phyloP scores from a whole-genome alignment of 2,797 vertebrate genomes.

The Amniataba percoides region DNA sequence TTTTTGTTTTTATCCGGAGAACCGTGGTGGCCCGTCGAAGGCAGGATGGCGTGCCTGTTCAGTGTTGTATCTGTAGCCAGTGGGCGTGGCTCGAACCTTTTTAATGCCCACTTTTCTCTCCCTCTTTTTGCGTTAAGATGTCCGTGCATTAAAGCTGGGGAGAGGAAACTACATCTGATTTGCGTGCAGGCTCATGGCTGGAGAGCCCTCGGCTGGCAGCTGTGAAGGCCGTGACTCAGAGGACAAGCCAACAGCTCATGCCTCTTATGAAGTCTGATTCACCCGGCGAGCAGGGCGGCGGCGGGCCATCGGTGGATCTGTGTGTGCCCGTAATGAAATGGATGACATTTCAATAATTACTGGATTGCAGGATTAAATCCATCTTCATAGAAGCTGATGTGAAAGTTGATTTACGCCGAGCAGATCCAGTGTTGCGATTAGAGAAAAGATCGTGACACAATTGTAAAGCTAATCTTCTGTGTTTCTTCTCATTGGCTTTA shows the following conservation, averaged over 20 bases:
- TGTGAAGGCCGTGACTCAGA: slow-evolving; percentile 58
- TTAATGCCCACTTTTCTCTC: slow-evolving; percentile 28
- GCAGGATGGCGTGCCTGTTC: not conserved
- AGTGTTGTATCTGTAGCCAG: slow-evolving; percentile 21
- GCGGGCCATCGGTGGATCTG: not conserved
- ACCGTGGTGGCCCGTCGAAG: not conserved
- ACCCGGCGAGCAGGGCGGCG: slow-evolving; percentile 21
- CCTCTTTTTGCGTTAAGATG: slow-evolving; percentile 10
- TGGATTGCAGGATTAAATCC: slow-evolving; percentile 35
- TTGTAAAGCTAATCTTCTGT: not conserved
- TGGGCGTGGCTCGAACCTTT: not conserved
- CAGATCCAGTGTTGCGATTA: slow-evolving; percentile 16
- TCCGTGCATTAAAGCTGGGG: slow-evolving; percentile 13
- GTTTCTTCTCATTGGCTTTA: slow-evolving; percentile 10
- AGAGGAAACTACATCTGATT: slow-evolving; percentile 42
- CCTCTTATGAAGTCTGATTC: slow-evolving; percentile 40
- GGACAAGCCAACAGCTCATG: slow-evolving; percentile 38
- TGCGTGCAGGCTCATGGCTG: slow-evolving; percentile 39
- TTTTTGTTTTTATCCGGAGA: slow-evolving; percentile 24
- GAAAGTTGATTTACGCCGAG: slow-evolving; percentile 26
- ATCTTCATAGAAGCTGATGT: slow-evolving; percentile 11
- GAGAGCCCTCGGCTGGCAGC: slow-evolving; percentile 44
- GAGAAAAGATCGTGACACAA: not conserved
- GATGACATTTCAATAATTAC: slow-evolving; percentile 39
- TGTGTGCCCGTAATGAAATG: slow-evolving; percentile 32